Conservation (phyloP, 2,113 vertebrate genomes). For the Xiphorhynchus elegans region DNA sequence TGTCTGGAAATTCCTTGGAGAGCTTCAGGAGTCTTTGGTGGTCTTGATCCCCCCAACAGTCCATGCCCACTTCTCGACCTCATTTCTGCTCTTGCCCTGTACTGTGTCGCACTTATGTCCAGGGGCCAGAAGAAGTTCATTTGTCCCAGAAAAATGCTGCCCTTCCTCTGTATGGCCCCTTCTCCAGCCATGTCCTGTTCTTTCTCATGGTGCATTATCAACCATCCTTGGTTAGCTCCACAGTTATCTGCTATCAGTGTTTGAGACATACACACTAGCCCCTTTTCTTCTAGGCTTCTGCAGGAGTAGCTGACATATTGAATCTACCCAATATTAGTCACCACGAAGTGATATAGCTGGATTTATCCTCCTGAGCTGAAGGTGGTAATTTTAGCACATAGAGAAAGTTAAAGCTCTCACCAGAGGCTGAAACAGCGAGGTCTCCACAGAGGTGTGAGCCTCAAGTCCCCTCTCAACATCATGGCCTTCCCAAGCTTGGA, state of each 20-base stretch:
- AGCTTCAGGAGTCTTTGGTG: not conserved
- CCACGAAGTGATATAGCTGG: rapidly evolving
- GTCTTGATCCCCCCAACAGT: not conserved
- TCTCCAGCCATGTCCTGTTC: too few species aligned
- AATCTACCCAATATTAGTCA: not conserved
- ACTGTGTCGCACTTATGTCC: not conserved
- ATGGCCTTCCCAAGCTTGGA: not conserved
- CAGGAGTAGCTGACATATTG: not conserved
- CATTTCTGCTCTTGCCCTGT: not conserved
- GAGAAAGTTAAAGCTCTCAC: not conserved
- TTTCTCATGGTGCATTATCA: not conserved
- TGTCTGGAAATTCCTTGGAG: not conserved
- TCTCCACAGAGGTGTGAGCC: not conserved
- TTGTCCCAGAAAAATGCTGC: not conserved
- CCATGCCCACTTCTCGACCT: not conserved
- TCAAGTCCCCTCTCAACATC: not conserved
- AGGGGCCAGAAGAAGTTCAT: rapidly evolving
- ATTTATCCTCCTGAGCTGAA: not conserved
- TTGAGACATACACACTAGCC: not conserved
- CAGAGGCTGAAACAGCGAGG: not conserved
- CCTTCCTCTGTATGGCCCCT: not conserved
- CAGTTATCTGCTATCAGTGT: not conserved
- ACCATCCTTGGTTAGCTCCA: not conserved
- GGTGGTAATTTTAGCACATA: not conserved
- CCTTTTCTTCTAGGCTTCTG: not conserved